A percentile compares a stretch with the other conserved stretches of the same genome.
phyloP scores from a whole-genome alignment of 2,113 vertebrate species.

The Ellobius talpinus region DNA sequence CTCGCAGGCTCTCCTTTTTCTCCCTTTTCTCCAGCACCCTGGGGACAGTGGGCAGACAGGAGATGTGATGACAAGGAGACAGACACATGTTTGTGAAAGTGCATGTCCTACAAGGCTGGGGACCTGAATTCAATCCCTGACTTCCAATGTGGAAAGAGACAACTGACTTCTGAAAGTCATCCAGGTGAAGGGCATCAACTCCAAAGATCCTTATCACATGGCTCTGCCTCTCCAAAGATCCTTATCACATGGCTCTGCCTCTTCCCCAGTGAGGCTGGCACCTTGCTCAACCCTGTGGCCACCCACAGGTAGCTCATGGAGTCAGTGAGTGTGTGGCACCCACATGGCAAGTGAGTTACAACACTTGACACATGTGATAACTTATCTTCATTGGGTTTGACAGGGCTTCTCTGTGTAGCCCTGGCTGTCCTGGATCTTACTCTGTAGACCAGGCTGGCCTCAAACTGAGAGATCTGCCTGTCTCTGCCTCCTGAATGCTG shows the following conservation, averaged over 20 bases:
- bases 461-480: neutral
- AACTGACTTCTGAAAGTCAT: neutral
- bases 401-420: neutral
- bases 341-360: neutral
- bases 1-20: slow-evolving; percentile 91
- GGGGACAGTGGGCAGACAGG: neutral
- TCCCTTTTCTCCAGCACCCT: slow-evolving; percentile 88
- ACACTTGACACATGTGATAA: too few relatives aligned
- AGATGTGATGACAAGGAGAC: neutral
- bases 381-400: neutral
- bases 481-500: neutral
- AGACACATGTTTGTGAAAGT: neutral
- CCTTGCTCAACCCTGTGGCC: neutral
- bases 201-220: too few relatives aligned
- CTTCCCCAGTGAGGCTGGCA: neutral
- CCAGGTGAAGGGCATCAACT: neutral
- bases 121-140: neutral
- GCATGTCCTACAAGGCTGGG: neutral
- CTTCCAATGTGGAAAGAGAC: neutral
- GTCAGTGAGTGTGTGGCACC: neutral
- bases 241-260: neutral
- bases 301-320: neutral
- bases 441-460: neutral
- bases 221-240: neutral
- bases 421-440: neutral